phyloP scores from a whole-genome alignment of 2,113 vertebrate genomes.

The Furnarius figulus region DNA sequence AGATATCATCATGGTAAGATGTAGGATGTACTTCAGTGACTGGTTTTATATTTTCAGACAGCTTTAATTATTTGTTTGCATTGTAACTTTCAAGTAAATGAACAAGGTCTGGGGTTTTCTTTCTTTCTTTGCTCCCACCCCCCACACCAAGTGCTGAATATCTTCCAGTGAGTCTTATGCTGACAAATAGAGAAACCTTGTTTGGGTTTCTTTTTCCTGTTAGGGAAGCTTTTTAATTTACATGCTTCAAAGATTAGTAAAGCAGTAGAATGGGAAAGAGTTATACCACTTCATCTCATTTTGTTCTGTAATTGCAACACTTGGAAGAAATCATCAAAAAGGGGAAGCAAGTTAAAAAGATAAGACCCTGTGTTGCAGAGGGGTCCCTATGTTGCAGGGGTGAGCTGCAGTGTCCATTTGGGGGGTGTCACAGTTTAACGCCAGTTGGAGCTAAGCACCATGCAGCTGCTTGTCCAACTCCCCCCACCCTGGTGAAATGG shows the following conservation, averaged over 20 bases:
- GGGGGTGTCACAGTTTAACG: neutral
- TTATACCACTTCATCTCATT: neutral
- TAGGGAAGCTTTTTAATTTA: neutral
- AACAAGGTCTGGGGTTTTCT: rapidly evolving
- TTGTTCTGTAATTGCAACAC: neutral
- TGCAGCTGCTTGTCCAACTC: neutral
- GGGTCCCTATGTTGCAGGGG: neutral
- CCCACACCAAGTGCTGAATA: neutral
- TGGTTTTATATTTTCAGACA: neutral
- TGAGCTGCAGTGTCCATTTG: rapidly evolving
- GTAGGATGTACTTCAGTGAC: neutral
- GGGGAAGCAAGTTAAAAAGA: neutral
- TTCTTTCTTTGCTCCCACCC: too few relatives aligned
- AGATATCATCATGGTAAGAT: neutral
- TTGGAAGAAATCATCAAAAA: neutral
- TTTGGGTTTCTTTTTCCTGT: neutral
- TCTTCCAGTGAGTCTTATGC: neutral
- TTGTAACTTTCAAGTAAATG: neutral
- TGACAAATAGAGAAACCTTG: neutral
- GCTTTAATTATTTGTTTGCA: neutral
- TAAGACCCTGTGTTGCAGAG: neutral
- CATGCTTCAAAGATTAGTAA: neutral
- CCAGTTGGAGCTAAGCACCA: neutral
- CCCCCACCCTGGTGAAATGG: neutral
- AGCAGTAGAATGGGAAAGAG: neutral